These are phyloP conservation scores for Polyploca ridens DNA, from an alignment of 2,888 invertebrate genomes.

Conservation along the genomic window DNA sequence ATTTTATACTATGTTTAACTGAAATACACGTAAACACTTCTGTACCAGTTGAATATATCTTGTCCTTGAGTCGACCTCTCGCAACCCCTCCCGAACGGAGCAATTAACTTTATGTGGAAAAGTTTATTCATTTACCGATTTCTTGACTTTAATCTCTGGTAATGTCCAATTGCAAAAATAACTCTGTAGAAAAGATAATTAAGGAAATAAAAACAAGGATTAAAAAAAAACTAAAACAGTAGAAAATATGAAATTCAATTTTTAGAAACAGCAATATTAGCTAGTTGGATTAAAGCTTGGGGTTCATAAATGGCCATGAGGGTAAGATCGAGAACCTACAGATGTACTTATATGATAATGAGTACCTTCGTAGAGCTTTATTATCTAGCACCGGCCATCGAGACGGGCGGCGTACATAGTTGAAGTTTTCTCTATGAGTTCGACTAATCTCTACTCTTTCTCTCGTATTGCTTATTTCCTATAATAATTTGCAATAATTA, in stretches of 20 bases:
- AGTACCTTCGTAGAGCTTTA: no score
- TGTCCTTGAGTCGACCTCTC: constrained; percentile 26
- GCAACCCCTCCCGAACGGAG: constrained; percentile 21
- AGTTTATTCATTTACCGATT: constrained; percentile 23
- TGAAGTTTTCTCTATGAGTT: no score
- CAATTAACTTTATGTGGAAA: constrained; percentile 37
- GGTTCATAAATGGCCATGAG: neutral
- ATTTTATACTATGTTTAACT: constrained; percentile 27
- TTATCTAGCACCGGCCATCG: neutral
- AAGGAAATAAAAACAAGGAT: neutral
- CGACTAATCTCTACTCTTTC: no score
- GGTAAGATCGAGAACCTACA: no score
- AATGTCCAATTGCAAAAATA: constrained; percentile 22
- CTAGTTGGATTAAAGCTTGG: neutral
- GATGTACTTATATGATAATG: no score
- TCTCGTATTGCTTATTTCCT: no score
- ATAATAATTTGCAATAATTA: neutral
- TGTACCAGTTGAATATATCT: constrained; percentile 28
- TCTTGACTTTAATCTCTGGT: constrained; percentile 16
- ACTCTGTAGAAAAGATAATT: constrained; percentile 8
- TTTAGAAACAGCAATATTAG: neutral
- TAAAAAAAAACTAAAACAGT: neutral
- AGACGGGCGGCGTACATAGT: no score
- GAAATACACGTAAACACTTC: constrained; percentile 34
- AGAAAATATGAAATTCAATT: constrained; percentile 16